A percentile compares a stretch with the other conserved stretches of the same genome.
Conservation (phyloP, 2,888 invertebrate genomes). For the Drosophila mayaguana region DNA sequence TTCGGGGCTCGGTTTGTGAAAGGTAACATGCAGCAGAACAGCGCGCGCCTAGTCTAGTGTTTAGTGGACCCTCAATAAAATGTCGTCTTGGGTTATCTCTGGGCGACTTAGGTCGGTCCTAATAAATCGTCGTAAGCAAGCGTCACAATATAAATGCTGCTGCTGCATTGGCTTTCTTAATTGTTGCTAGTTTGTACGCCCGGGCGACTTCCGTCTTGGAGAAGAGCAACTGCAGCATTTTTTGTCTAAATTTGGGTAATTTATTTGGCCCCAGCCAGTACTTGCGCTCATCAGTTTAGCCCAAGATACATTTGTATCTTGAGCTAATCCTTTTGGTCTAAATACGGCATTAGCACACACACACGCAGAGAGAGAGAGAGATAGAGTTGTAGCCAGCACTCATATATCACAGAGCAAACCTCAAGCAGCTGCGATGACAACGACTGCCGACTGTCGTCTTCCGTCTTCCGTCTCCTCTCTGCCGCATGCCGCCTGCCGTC, state of each 20-base stretch:
- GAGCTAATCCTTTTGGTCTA: slow-evolving; percentile 74
- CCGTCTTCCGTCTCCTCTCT: not conserved
- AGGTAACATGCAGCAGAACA: slow-evolving; percentile 24
- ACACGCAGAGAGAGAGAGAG: slow-evolving; percentile 1
- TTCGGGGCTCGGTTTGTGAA: slow-evolving; percentile 19
- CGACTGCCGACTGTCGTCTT: slow-evolving; percentile 16
- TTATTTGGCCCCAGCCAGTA: slow-evolving; percentile 49
- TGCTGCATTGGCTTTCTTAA: slow-evolving; percentile 63
- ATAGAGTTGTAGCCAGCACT: slow-evolving; percentile 55
- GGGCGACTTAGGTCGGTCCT: not conserved
- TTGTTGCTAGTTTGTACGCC: slow-evolving; percentile 66
- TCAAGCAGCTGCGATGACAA: slow-evolving; percentile 68
- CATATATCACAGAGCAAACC: slow-evolving; percentile 65
- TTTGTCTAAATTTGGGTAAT: slow-evolving; percentile 59
- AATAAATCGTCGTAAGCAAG: not conserved
- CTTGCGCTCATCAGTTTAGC: slow-evolving; percentile 48
- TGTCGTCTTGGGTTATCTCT: slow-evolving; percentile 11
- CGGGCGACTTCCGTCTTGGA: slow-evolving; percentile 55
- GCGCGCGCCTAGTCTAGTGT: not conserved
- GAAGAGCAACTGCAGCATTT: slow-evolving; percentile 34
- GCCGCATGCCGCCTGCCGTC: slow-evolving; percentile 9
- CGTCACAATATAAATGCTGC: slow-evolving; percentile 11
- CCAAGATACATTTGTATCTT: slow-evolving; percentile 67
- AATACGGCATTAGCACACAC: slow-evolving; percentile 54
- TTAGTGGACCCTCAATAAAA: slow-evolving; percentile 5